Conservation (phyloP, 1,140 invertebrate genomes). For the Thaumetopoea pityocampa region DNA sequence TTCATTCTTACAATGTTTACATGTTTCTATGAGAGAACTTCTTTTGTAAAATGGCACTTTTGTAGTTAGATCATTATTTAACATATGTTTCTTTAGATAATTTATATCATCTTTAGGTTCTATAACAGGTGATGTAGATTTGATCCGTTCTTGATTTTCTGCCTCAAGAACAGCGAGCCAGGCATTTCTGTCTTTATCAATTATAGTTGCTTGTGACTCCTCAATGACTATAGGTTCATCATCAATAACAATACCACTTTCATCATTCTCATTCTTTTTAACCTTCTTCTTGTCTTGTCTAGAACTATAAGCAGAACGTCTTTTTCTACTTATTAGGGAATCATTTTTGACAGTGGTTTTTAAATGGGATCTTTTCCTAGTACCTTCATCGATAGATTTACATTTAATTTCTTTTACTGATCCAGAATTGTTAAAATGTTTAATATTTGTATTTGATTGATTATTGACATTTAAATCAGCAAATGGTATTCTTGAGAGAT, state of each 20-base stretch:
- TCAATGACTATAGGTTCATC: slow-evolving; percentile 41
- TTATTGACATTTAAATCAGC: slow-evolving; percentile 48
- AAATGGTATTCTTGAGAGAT: slow-evolving; percentile 40
- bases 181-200: slow-evolving; percentile 54
- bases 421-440: background rate
- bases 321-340: slow-evolving; percentile 7
- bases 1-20: slow-evolving; percentile 24
- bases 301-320: background rate
- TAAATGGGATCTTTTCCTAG: slow-evolving; percentile 23
- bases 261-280: slow-evolving; percentile 33
- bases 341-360: slow-evolving; percentile 1
- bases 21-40: slow-evolving; percentile 34
- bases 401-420: slow-evolving; percentile 2
- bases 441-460: slow-evolving; percentile 6
- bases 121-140: slow-evolving; percentile 8
- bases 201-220: slow-evolving; percentile 30
- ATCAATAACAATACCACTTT: slow-evolving; percentile 50
- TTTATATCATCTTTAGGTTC: background rate
- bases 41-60: slow-evolving; percentile 51
- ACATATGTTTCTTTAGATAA: slow-evolving; percentile 1
- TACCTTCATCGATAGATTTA: slow-evolving; percentile 6
- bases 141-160: slow-evolving; percentile 25
- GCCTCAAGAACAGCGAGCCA: slow-evolving; percentile 44
- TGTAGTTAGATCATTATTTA: slow-evolving; percentile 14
- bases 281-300: background rate